phyloP scores from a whole-genome alignment of 1,140 invertebrate genomes.

The Doryteuthis pealeii region DNA sequence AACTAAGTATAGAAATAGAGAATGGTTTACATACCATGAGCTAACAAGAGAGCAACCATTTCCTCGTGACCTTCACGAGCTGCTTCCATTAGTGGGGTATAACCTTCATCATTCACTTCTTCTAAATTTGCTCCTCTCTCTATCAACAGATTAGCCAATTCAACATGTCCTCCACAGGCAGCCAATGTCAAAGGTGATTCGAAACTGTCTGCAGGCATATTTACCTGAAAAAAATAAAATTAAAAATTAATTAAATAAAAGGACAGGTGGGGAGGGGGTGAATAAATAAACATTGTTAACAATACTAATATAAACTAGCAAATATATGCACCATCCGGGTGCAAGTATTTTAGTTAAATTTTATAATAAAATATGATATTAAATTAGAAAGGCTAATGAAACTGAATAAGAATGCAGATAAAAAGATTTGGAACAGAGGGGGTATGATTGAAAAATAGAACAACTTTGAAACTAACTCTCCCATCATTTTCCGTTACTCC shows the following conservation, averaged over 20 bases:
- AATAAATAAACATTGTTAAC: no score
- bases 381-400: no score
- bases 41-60: constrained; percentile 92
- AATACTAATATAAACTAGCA: no score
- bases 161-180: constrained; percentile 97
- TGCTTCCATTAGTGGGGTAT: constrained; percentile 94
- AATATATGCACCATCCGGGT: no score
- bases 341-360: no score
- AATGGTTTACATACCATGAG: constrained; percentile 69
- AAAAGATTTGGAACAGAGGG: no score
- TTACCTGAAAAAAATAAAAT: constrained; percentile 68
- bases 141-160: constrained; percentile 87
- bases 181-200: constrained; percentile 97
- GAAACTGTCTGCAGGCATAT: constrained; percentile 99
- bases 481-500: no score
- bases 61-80: constrained; percentile 97
- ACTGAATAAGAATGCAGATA: no score
- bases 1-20: no score
- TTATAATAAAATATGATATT: no score
- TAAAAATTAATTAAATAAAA: not conserved
- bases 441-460: no score
- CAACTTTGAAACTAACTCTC: no score
- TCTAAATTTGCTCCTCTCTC: constrained; percentile 98
- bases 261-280: not conserved
- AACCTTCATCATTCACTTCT: constrained; percentile 99